A percentile compares a stretch with the other conserved stretches of the same genome.
Conservation (phyloP, 2,113 vertebrate species). For the Ibidorhyncha struthersii region DNA sequence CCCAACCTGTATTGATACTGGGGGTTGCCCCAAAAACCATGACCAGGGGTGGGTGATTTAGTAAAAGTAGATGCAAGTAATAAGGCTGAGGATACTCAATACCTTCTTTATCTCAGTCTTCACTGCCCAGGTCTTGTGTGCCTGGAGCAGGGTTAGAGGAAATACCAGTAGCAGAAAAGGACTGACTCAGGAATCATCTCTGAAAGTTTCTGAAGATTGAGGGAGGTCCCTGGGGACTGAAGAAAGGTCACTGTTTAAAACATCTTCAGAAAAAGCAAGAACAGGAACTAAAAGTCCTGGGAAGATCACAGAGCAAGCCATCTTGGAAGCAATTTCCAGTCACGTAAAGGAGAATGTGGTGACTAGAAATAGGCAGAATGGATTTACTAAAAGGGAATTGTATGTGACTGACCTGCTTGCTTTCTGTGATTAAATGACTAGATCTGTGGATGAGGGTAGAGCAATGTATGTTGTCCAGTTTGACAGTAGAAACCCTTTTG, state of each 20-base stretch:
- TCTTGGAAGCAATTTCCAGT: background rate
- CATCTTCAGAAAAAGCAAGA: background rate
- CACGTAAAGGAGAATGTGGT: background rate
- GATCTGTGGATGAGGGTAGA: background rate
- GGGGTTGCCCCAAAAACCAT: background rate
- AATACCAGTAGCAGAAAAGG: background rate
- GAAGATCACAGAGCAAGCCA: background rate
- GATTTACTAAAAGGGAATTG: background rate
- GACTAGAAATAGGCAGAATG: background rate
- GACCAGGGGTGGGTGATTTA: background rate
- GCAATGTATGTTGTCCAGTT: background rate
- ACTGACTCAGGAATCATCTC: background rate
- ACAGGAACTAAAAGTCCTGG: background rate
- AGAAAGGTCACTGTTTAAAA: background rate
- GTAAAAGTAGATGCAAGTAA: background rate
- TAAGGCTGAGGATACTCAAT: background rate
- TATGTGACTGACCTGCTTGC: background rate
- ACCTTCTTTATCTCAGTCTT: background rate
- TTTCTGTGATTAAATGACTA: background rate
- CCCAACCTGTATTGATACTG: background rate
- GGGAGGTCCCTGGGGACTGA: background rate
- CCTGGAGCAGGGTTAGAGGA: background rate
- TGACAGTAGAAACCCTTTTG: background rate
- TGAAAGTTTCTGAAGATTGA: background rate
- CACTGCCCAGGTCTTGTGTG: background rate